Base-by-base conservation (phyloP, 2,888 invertebrate species). In the Trichogramma dendrolimi region DNA sequence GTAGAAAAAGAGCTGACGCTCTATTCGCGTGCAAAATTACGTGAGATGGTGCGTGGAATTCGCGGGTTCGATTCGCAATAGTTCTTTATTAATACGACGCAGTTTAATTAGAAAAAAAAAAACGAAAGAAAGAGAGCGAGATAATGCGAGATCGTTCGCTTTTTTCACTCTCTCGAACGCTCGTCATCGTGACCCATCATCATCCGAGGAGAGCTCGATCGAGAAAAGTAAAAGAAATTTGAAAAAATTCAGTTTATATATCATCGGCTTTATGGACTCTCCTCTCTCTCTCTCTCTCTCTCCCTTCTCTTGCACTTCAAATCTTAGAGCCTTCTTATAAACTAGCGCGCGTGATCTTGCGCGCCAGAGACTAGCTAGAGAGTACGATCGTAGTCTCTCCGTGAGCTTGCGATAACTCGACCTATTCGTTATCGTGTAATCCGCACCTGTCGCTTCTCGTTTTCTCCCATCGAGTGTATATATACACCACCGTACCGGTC, bases 381-480 rank as follows among this genome's bases (percentile, higher is more conserved):
- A 48, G 11, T 48, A 48, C 4, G 48, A 6, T 48, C 48, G 27
- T 27, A 48, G 48, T n/a, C 49, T 27, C 39, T 5, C 8, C n/a
- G 14, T n/a, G 42, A 58, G 61, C 40, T 42, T 43, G 53, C 55
- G 63, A 63, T 63, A 63, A 56, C 59, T 63, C 53, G 59, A 27
- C 55, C 58, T 61, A 60, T 61, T 64, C 63, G 55, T 64, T 58
- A 63, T 60, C 60, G 50, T 54, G 63, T 63, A 63, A 63, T 63
- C 60, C 63, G 58, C 63, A 60, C 60, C 63, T 60, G 63, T 63
- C 63, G 49, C 58, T 60, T 50, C 60, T 63, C 63, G 56, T 63
- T 63, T 63, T 57, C 60, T 50, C 44, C 11, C 27, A 48, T 14
- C 48, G 55, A 43, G 38, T 55, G 55, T 55, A 51, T 51, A 44